Evolutionary conservation across 2,888 invertebrate species (phyloP), one percentile per base, ranked within the genome.

Genomic region (Diarsia mendica): DNA sequence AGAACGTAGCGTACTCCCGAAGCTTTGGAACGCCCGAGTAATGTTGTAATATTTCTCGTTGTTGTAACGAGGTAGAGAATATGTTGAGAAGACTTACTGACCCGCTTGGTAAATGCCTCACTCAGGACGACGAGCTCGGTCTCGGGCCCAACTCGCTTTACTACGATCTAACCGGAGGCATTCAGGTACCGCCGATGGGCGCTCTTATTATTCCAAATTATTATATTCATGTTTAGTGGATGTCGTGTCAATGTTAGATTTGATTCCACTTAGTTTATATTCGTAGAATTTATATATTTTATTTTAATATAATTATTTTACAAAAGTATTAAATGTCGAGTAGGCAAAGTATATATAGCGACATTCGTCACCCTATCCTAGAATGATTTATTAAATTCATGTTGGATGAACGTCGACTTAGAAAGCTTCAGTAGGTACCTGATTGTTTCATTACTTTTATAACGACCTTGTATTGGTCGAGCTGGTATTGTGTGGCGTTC

Each of bases 161-260:
- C 96, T 95, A 96, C 96, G 96, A 96, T 93, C 94, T 96, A 94
- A 94, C 96, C 92, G 96, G 96, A 96, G 96, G 96, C 95, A 95
- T 95, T 96, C 96, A 96, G 96, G 96, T 96, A 96, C 95, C 94
- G 87, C 88, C 89, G 87, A 83, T 85, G 79, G 81, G 85, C 86
- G 82, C 82, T 85, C 84, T 84, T 53, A 77, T 88, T 86, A 88
- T 91, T 88, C 87, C 87, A 90, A 89, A 87, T 89, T 82, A 83
- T 79, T 76, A 73, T 80, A 67, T 89, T 84, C 79, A 84, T 89
- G 79, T 85, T 88, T 88, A 89, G 88, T 87, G 60, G 72, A 85
- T 84, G 82, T 83, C 80, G 72, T 83, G 68, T 76, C 73, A 74
- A 67, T 83, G 68, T 83, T 83, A 86, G 77, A 77, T 69, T 75